These are phyloP conservation scores for Drosophila grimshawi DNA, from an alignment of 1,140 invertebrate genomes.

Conservation along the genomic window DNA sequence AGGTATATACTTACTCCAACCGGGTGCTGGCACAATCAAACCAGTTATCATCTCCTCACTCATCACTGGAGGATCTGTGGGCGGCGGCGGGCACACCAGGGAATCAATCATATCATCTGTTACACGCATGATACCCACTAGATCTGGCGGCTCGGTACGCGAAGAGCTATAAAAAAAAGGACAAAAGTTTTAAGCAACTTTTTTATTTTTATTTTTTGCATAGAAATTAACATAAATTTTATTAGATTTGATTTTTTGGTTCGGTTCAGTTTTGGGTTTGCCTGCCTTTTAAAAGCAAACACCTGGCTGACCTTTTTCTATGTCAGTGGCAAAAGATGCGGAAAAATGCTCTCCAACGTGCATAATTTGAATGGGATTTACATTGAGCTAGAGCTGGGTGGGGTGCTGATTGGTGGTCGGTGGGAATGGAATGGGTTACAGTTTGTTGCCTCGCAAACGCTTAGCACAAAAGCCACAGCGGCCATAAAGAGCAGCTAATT, in stretches of 20 bases:
- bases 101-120: slow-evolving; percentile 98
- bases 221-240: slow-evolving; percentile 29
- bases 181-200: slow-evolving; percentile 13
- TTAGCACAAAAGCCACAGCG: slow-evolving; percentile 77
- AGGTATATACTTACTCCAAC: slow-evolving; percentile 90
- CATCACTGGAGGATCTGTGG: slow-evolving; percentile 95
- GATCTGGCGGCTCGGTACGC: slow-evolving; percentile 96
- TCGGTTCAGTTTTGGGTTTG: slow-evolving; percentile 42
- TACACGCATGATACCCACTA: slow-evolving; percentile 91
- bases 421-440: slow-evolving; percentile 33
- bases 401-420: too few relatives aligned
- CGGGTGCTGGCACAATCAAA: slow-evolving; percentile 97
- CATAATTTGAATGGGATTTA: slow-evolving; percentile 68
- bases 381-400: background rate
- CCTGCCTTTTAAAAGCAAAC: slow-evolving; percentile 31
- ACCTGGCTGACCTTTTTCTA: slow-evolving; percentile 74
- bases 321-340: slow-evolving; percentile 76
- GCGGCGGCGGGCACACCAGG: slow-evolving; percentile 97
- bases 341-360: slow-evolving; percentile 69
- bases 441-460: slow-evolving; percentile 66
- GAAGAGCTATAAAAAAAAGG: slow-evolving; percentile 88
- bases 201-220: background rate
- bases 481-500: slow-evolving; percentile 78
- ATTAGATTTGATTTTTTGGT: slow-evolving; percentile 31
- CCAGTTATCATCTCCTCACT: slow-evolving; percentile 98